Evolutionary conservation across 2,797 vertebrate genomes (phyloP).

Genomic region (Tragopan temminckii): DNA sequence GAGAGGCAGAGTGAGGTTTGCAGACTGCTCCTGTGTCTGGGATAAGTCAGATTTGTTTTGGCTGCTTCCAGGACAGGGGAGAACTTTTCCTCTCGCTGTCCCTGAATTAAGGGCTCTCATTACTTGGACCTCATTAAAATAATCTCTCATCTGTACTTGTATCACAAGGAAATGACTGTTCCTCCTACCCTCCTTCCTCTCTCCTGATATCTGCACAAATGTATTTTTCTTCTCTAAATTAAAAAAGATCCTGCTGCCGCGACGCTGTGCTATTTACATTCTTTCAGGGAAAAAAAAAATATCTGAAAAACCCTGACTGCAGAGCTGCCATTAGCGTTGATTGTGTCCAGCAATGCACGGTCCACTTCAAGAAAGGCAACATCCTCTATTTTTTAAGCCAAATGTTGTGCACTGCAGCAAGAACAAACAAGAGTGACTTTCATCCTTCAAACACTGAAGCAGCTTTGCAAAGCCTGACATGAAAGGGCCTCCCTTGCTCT

Average conservation of each 20-base stretch:
- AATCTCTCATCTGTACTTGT: constrained; percentile 51
- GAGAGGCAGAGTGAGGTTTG: neutral
- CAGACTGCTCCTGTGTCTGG: constrained; percentile 3
- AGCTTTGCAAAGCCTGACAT: constrained; percentile 84
- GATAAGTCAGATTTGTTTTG: constrained; percentile 57
- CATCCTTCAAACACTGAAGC: constrained; percentile 76
- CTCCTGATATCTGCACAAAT: neutral
- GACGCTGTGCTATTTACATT: constrained; percentile 40
- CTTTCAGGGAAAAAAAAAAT: neutral
- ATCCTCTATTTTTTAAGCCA: constrained; percentile 66
- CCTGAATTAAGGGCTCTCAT: constrained; percentile 42
- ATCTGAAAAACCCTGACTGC: constrained; percentile 24
- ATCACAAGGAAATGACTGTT: neutral
- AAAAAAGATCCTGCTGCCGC: neutral
- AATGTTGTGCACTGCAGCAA: constrained; percentile 58
- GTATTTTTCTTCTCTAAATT: constrained; percentile 52
- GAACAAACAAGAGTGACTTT: constrained; percentile 76
- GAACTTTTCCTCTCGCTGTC: neutral
- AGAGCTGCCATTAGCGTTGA: constrained; percentile 57
- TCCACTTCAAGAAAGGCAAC: constrained; percentile 71
- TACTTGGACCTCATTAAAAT: constrained; percentile 65
- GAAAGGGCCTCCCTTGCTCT: constrained; percentile 89
- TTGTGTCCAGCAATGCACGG: constrained; percentile 13
- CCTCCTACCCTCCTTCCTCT: neutral
- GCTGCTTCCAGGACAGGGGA: constrained; percentile 15